Percentiles rank a stretch among this genome's conserved stretches.
These are phyloP conservation scores for Pseudomyrmex dendroicus DNA, from an alignment of 1,140 invertebrate species.

Conservation along the genomic window DNA sequence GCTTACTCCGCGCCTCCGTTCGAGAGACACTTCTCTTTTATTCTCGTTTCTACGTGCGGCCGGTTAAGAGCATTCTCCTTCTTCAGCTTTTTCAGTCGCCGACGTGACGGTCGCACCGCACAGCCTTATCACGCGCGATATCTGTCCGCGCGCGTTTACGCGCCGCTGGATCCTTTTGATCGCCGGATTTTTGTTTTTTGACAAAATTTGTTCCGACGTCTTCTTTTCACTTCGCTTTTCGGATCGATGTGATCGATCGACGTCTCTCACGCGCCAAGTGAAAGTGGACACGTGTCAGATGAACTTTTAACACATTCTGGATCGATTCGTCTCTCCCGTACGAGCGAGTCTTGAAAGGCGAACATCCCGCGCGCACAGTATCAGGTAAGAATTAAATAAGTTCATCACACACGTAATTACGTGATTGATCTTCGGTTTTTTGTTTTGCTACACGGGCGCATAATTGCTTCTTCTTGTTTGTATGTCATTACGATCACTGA, in stretches of 20 bases:
- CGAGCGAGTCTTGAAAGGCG: conserved; percentile 1
- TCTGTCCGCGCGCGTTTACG: conserved; percentile 29
- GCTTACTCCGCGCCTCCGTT: conserved; percentile 66
- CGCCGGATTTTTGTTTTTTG: background rate
- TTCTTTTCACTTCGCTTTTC: background rate
- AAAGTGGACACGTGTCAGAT: conserved; percentile 53
- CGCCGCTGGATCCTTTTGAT: background rate
- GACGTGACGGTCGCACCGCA: conserved; percentile 71
- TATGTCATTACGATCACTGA: no score
- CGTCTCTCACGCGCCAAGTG: conserved; percentile 15
- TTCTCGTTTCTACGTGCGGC: conserved; percentile 73
- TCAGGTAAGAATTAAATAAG: conserved; percentile 23
- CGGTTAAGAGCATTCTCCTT: conserved; percentile 72
- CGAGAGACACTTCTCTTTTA: conserved; percentile 77
- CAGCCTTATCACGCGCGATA: conserved; percentile 53
- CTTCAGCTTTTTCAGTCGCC: conserved; percentile 80
- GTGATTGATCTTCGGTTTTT: background rate
- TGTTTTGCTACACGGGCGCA: background rate
- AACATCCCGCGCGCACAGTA: background rate
- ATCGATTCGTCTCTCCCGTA: conserved; percentile 2
- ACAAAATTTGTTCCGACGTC: no score
- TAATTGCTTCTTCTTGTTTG: background rate
- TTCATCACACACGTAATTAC: background rate
- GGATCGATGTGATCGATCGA: background rate
- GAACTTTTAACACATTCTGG: background rate